phyloP scores from a whole-genome alignment of 2,888 invertebrate species.

The Hetaerina titia region DNA sequence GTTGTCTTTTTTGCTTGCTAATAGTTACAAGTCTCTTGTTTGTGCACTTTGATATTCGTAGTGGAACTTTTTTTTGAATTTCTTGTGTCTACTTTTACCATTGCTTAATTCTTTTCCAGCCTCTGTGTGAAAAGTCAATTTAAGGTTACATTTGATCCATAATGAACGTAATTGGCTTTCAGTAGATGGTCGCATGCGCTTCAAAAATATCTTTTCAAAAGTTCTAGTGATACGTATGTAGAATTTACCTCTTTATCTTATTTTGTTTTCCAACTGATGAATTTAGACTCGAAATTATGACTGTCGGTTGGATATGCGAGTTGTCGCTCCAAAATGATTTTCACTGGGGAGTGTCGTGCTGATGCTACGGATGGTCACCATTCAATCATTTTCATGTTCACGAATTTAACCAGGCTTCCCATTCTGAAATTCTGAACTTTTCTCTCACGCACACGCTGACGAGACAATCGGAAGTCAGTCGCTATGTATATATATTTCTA shows the following conservation, averaged over 20 bases:
- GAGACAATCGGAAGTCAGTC: no score
- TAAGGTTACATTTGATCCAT: not conserved
- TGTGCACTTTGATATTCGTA: not conserved
- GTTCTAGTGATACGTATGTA: not conserved
- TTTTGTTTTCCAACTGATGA: not conserved
- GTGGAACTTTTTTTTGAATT: conserved; percentile 2
- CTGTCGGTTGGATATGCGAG: no score
- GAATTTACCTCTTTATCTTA: not conserved
- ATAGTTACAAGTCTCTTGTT: conserved; percentile 31
- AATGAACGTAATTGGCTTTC: not conserved
- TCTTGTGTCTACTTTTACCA: conserved; percentile 9
- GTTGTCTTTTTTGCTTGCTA: conserved; percentile 11
- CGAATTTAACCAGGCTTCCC: no score
- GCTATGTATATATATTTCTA: not conserved
- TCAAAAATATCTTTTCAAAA: not conserved
- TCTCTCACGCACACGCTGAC: no score
- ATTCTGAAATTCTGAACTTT: no score
- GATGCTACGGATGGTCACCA: no score
- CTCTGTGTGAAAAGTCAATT: not conserved
- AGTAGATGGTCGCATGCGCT: not conserved
- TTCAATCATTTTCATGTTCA: no score
- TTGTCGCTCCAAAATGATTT: no score
- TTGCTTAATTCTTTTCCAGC: conserved; percentile 18
- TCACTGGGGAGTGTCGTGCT: no score
- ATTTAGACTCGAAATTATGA: not conserved